Evolutionary conservation across 35 echinoderm and acorn worm species (phyloP).

Genomic region (Heliocidaris erythrogramma): DNA sequence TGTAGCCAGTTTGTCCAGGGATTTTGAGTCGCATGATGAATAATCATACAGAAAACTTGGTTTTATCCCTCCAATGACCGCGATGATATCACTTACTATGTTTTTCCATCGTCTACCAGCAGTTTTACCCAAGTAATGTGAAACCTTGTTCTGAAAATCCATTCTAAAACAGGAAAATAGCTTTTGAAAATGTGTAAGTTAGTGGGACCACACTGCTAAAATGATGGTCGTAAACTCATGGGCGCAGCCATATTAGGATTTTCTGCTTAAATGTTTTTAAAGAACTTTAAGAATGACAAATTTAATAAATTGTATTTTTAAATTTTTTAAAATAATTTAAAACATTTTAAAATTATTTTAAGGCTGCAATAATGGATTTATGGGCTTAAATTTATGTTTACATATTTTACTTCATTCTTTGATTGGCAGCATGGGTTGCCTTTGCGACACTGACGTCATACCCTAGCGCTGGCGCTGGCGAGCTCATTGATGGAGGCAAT

Average conservation of each 20-base stretch:
- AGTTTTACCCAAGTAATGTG: constrained; percentile 34
- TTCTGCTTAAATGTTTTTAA: neutral
- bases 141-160: constrained; percentile 24
- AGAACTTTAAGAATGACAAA: neutral
- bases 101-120: constrained; percentile 48
- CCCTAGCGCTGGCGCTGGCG: neutral
- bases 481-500: neutral
- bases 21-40: constrained; percentile 14
- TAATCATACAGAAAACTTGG: constrained; percentile 68
- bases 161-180: neutral
- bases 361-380: neutral
- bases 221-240: neutral
- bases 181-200: neutral
- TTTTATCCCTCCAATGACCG: constrained; percentile 48
- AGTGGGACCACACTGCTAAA: neutral
- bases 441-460: constrained; percentile 67
- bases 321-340: neutral
- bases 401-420: neutral
- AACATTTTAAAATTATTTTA: neutral
- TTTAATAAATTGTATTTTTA: neutral
- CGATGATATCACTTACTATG: constrained; percentile 44
- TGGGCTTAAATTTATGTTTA: neutral
- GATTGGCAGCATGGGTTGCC: constrained; percentile 30
- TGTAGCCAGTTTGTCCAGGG: neutral
- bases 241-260: constrained; percentile 23